A percentile compares a stretch with the other conserved stretches of the same genome.
Conservation (phyloP, 2,797 vertebrate genomes). For the Linurgus olivaceus region DNA sequence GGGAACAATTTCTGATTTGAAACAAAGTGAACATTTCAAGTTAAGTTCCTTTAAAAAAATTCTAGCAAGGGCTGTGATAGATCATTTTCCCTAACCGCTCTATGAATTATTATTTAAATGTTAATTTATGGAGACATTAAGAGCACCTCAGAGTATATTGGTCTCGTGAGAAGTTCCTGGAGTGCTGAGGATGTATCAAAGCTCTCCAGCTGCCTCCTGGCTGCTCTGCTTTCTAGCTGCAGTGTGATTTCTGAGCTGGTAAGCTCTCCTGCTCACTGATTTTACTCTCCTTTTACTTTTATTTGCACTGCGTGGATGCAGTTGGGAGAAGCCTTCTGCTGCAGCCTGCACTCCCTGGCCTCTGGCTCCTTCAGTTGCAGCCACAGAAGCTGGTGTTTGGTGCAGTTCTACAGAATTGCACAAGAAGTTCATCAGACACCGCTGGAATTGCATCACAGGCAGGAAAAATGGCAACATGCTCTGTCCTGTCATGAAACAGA, state of each 20-base stretch:
- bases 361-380: not conserved
- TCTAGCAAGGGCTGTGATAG: not conserved
- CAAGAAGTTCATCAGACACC: not conserved
- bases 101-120: constrained; percentile 3
- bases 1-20: not conserved
- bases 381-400: not conserved
- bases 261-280: not conserved
- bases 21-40: not conserved
- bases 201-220: not conserved
- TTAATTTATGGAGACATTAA: constrained; percentile 28
- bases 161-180: not conserved
- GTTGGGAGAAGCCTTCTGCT: not conserved
- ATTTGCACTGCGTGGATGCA: not conserved
- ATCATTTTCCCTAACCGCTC: not conserved
- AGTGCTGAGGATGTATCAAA: not conserved
- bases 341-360: not conserved
- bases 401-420: not conserved
- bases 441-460: not conserved
- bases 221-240: not conserved
- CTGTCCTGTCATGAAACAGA: not conserved
- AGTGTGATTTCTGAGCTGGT: not conserved
- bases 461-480: not conserved
- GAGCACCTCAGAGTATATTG: not conserved
- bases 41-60: not conserved
- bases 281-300: constrained; percentile 8